Conservation (phyloP, 2,888 invertebrate species). For the Ectemnius cavifrons region DNA sequence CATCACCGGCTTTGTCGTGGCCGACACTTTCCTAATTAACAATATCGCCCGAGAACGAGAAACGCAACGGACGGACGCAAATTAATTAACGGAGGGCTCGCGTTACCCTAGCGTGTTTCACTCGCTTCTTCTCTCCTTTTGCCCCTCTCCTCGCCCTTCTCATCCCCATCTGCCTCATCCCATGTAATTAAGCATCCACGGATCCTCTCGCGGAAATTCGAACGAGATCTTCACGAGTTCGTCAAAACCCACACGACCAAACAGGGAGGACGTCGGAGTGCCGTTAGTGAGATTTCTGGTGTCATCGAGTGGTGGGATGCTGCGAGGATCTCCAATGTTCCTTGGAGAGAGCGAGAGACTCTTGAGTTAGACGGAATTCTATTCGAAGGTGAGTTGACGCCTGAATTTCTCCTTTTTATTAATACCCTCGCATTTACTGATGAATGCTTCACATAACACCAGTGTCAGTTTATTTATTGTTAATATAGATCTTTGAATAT, state of each 20-base stretch:
- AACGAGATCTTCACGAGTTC: slow-evolving; percentile 30
- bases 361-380: no score
- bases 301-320: not conserved
- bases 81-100: slow-evolving; percentile 50
- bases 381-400: no score
- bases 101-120: not conserved
- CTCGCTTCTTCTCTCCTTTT: no score
- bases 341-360: no score
- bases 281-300: not conserved
- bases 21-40: slow-evolving; percentile 42
- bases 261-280: slow-evolving; percentile 5
- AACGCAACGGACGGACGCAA: slow-evolving; percentile 26
- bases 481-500: no score
- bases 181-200: slow-evolving; percentile 16
- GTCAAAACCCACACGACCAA: slow-evolving; percentile 8
- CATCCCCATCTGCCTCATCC: not conserved
- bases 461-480: no score
- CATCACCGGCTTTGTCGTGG: slow-evolving; percentile 7
- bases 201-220: slow-evolving; percentile 18
- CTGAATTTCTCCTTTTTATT: no score
- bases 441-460: no score
- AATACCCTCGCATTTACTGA: no score
- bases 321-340: not conserved
- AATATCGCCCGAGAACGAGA: slow-evolving; percentile 21
- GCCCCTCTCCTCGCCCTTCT: slow-evolving; percentile 21